Percentiles rank a stretch among this genome's conserved stretches.
Evolutionary conservation across 2,113 vertebrate genomes (phyloP).

Genomic region (Xenus cinereus): DNA sequence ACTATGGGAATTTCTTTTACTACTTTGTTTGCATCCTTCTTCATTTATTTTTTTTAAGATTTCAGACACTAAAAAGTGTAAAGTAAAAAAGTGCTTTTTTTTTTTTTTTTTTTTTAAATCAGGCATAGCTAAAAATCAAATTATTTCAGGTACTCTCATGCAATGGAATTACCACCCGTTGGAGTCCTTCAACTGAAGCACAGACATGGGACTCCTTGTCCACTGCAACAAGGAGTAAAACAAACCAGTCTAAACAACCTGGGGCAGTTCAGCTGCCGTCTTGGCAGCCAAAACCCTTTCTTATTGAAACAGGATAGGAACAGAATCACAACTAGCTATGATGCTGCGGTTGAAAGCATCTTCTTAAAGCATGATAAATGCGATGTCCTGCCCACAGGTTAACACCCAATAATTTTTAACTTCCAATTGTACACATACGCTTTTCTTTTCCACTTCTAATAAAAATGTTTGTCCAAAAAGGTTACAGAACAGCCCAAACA

Average conservation of each 20-base stretch:
- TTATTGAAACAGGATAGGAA: neutral
- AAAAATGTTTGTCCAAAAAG: neutral
- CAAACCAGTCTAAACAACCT: neutral
- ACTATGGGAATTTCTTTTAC: neutral
- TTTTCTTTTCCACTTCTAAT: neutral
- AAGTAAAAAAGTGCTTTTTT: neutral
- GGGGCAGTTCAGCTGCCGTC: neutral
- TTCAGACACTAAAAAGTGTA: neutral
- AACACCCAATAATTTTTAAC: neutral
- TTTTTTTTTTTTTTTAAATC: neutral
- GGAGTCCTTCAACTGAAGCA: neutral
- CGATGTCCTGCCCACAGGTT: neutral
- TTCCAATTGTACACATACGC: neutral
- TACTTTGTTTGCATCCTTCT: neutral
- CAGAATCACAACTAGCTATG: neutral
- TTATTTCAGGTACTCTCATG: neutral
- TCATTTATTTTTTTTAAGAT: neutral
- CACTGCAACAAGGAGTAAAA: neutral
- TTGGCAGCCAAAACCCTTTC: neutral
- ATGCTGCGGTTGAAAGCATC: neutral
- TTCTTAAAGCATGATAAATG: neutral
- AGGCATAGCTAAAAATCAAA: neutral
- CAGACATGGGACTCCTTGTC: accelerated
- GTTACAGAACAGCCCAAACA: neutral
- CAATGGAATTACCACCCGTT: neutral